Conservation (phyloP, 1,140 invertebrate species). For the Spodoptera litura region DNA sequence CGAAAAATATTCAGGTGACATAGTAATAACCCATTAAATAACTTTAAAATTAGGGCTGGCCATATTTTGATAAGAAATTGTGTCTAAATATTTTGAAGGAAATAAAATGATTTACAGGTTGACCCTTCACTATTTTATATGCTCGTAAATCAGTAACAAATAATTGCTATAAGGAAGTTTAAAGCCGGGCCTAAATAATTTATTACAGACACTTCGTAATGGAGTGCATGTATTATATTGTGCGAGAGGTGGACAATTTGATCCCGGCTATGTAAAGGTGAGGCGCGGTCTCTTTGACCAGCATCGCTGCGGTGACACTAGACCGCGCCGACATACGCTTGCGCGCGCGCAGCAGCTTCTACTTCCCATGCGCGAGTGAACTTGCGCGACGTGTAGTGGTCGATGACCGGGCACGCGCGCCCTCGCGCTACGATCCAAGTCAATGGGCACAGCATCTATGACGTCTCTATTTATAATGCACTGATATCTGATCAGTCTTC, state of each 20-base stretch:
- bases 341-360: constrained; percentile 46
- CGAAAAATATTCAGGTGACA: constrained; percentile 20
- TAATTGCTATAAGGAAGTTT: not conserved
- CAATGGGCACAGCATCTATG: constrained; percentile 53
- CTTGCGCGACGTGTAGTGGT: constrained; percentile 64
- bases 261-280: constrained; percentile 12
- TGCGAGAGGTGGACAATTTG: constrained; percentile 1
- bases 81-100: not conserved
- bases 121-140: not conserved
- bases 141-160: constrained; percentile 6
- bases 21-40: constrained; percentile 14
- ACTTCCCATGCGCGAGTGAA: constrained; percentile 60
- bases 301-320: constrained; percentile 35
- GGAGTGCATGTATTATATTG: not conserved
- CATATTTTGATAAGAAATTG: too few relatives aligned
- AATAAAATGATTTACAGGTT: not conserved
- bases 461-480: constrained; percentile 44
- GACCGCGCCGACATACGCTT: constrained; percentile 48
- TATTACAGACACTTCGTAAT: constrained; percentile 7
- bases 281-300: not conserved
- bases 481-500: constrained; percentile 26
- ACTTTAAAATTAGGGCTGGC: not conserved
- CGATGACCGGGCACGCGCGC: constrained; percentile 81
- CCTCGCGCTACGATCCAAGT: constrained; percentile 50
- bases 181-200: not conserved